Conservation (phyloP, 1,140 invertebrate genomes). For the Zophobas atratus region DNA sequence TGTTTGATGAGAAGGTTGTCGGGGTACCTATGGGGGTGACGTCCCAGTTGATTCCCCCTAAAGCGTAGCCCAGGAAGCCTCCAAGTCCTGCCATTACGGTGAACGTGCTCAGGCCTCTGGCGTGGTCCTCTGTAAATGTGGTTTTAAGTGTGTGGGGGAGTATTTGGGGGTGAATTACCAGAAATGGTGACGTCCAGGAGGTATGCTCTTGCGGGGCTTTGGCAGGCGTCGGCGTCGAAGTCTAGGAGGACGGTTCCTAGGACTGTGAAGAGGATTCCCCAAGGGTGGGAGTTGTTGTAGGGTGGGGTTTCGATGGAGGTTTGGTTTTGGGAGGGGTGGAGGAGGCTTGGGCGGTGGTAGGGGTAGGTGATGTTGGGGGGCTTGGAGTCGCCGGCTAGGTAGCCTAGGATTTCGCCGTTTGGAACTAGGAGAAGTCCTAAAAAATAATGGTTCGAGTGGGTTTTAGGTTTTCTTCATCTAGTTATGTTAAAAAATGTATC, state of each 20-base stretch:
- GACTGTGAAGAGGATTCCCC: constrained; percentile 94
- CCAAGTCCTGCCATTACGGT: constrained; percentile 97
- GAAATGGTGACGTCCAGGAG: constrained; percentile 92
- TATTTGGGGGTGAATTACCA: constrained; percentile 70
- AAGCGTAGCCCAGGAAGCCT: constrained; percentile 92
- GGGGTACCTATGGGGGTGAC: constrained; percentile 81
- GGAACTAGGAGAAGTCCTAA: constrained; percentile 90
- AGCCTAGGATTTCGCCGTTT: constrained; percentile 89
- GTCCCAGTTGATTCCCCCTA: constrained; percentile 96
- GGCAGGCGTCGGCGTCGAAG: constrained; percentile 96
- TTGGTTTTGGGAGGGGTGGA: constrained; percentile 66
- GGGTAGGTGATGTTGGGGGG: constrained; percentile 58
- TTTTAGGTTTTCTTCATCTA: no score
- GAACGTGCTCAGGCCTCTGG: constrained; percentile 93
- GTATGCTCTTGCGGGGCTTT: constrained; percentile 94
- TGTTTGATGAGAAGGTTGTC: constrained; percentile 2
- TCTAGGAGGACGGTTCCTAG: constrained; percentile 94
- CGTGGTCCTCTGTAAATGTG: constrained; percentile 85
- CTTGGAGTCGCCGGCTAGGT: constrained; percentile 81
- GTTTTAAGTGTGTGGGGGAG: constrained; percentile 1
- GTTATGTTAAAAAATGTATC: no score
- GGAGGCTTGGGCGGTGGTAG: constrained; percentile 59
- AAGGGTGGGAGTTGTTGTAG: constrained; percentile 76
- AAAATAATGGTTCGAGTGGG: constrained; percentile 22
- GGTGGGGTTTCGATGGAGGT: constrained; percentile 55